Base-by-base conservation (phyloP, 2,797 vertebrate species). In the Tiaroga cobitis region DNA sequence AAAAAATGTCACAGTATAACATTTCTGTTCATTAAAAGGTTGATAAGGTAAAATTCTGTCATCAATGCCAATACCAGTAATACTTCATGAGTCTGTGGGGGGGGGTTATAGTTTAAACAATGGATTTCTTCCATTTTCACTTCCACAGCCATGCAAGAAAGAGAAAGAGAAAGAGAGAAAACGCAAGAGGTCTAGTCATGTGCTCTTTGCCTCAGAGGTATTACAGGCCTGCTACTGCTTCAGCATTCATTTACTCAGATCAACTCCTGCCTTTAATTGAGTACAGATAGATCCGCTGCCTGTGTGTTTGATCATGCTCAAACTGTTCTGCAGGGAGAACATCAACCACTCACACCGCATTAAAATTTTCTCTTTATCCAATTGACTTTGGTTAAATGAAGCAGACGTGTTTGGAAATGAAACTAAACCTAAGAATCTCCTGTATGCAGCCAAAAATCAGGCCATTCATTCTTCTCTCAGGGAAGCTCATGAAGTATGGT, bases 151-250 rank as follows among this genome's bases (percentile, higher is more conserved):
- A 46, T 46, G 43, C 13, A 46, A 46, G 13, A 49, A 16, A 49
- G 49, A 59, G 37, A 41, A 37, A 29, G 24, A 41, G n/a, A n/a
- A n/a, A 41, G n/a, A 29, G 24, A 43, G 34, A 59, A 15, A 46
- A 4, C 11, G 11, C 11, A n/a, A 69, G 82, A 41, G 63, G 13
- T 70, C 49, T 51, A 87, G 76, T 86, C 84, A 89, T 88, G 84
- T 86, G 88, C 80, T 86, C 70, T 82, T 76, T 77, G 65, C 84
- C 86, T 72, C 76, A 19, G 65, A 87, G 87, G 80, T 85, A 81
- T 84, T 81, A n/a, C 56, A 83, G 82, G 80, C 80, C 85, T 77
- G 80, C 77, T 87, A 85, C 85, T 76, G 84, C 86, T 90, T 83
- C 75, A 80, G 68, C 43, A 80, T 78, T 84, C 81, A 85, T 82